Evolutionary conservation across 2,113 vertebrate genomes (phyloP), one percentile per base, ranked within the genome.

Genomic region (Oriolus oriolus): DNA sequence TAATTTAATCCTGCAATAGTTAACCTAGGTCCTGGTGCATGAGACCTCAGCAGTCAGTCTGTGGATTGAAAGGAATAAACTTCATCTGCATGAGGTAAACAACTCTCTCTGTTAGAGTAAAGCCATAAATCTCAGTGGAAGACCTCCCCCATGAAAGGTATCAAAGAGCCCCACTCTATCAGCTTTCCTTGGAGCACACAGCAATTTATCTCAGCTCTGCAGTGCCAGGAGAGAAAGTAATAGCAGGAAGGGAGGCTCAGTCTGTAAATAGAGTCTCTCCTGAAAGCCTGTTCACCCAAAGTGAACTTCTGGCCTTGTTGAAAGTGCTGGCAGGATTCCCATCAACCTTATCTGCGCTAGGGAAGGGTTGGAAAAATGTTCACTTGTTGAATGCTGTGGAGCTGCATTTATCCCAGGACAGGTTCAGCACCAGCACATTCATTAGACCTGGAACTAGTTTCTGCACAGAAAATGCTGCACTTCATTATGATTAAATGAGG

Each of bases 321-420:
- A 28, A 79, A 59, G 60, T 13, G 41, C 19, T 75, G 89, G 65
- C 73, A 87, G 74, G 71, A 65, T n/a, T 84, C 84, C 52, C 74
- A 66, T 39, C 60, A 49, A 17, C 49, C 45, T 82, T 54, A 79
- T 60, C 44, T 35, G 22, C 0, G 1, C 35, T 3, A 2, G 31
- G 52, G 16, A 77, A 63, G 19, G 4, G 3, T 45, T 87, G 78
- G 65, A 56, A 56, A 87, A 87, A 71, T 6, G 3, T 54, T 89
- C 37, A 0, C 33, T 74, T 39, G 20, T 8, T 41, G 41, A 78
- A n/a, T 0, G 1, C 15, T 0, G 0, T 22, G 66, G 64, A 89
- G 39, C 76, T 63, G 47, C 50, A 18, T 41, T 81, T 71, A 17
- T 41, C 13, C 44, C 64, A n/a, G 52, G 24, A 33, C 39, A 57